Evolutionary conservation across 2,888 invertebrate genomes (phyloP).

Genomic region (Clostera curtula): DNA sequence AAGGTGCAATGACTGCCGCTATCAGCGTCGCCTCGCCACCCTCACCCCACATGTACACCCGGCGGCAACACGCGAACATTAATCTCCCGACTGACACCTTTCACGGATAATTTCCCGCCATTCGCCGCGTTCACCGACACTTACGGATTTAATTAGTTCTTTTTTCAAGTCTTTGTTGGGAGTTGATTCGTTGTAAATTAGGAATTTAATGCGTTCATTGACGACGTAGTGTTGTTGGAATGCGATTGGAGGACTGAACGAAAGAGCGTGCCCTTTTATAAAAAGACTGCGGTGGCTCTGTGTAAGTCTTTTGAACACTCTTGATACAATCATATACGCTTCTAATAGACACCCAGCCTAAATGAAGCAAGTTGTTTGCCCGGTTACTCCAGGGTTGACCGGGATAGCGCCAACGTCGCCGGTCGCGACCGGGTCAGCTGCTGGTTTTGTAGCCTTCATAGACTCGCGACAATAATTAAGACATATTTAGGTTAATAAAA

Average conservation of each 20-base stretch:
- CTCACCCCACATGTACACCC: constrained; percentile 61
- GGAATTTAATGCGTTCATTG: not conserved
- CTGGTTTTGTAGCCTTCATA: constrained; percentile 51
- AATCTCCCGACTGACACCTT: constrained; percentile 54
- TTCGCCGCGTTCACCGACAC: constrained; percentile 36
- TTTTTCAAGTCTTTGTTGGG: constrained; percentile 10
- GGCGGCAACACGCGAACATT: constrained; percentile 65
- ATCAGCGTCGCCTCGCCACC: constrained; percentile 32
- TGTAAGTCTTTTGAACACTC: not conserved
- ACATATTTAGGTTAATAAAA: constrained; percentile 14
- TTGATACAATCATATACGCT: constrained; percentile 8
- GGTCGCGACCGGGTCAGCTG: constrained; percentile 66
- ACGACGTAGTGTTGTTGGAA: too few species aligned
- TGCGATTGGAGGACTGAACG: too few species aligned
- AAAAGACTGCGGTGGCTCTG: too few species aligned
- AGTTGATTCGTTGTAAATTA: not conserved
- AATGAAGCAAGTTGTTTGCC: constrained; percentile 16
- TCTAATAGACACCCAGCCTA: constrained; percentile 25
- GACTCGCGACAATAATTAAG: constrained; percentile 35
- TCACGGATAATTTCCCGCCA: constrained; percentile 38
- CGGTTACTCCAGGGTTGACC: constrained; percentile 47
- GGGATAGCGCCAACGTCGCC: constrained; percentile 69
- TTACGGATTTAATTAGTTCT: constrained; percentile 32
- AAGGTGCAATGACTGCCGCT: constrained; percentile 67
- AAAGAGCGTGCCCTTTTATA: too few species aligned